Percentiles rank a stretch among this genome's conserved stretches.
phyloP scores from a whole-genome alignment of 2,113 vertebrate species.

The Tetrao urogallus region DNA sequence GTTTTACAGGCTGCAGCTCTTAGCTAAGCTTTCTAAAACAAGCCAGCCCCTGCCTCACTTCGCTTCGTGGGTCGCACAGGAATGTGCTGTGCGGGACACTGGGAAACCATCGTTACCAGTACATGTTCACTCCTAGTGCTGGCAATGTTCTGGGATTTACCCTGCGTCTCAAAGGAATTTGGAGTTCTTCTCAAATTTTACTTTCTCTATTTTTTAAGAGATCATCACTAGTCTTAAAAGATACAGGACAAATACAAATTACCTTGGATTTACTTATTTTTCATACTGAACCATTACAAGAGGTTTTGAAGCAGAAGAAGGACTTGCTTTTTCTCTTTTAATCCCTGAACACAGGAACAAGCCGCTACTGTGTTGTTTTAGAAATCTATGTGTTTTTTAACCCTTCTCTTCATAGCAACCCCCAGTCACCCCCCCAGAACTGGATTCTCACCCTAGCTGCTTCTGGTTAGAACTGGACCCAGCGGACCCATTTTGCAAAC shows the following conservation, averaged over 20 bases:
- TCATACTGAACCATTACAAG: not conserved
- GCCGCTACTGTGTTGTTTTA: not conserved
- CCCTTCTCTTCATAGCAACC: constrained; percentile 18
- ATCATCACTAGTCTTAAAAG: not conserved
- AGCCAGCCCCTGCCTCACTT: not conserved
- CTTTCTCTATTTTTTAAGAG: not conserved
- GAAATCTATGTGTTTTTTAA: not conserved
- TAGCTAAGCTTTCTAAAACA: not conserved
- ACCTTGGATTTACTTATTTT: not conserved
- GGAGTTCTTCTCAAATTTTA: not conserved
- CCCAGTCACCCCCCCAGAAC: not conserved
- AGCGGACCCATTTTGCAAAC: not conserved
- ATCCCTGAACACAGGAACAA: not conserved
- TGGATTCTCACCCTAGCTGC: not conserved
- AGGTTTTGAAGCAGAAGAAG: not conserved
- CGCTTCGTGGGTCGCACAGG: not conserved
- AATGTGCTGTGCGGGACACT: not conserved
- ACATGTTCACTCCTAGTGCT: not conserved
- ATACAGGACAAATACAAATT: not conserved
- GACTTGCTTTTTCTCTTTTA: not conserved
- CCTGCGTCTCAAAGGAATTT: not conserved
- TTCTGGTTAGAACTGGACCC: not conserved
- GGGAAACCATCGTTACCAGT: rapidly evolving
- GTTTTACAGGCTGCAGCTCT: not conserved
- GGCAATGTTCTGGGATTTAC: not conserved